These are phyloP conservation scores for Acanthis flammea DNA, from an alignment of 2,797 vertebrate species.

Conservation along the genomic window DNA sequence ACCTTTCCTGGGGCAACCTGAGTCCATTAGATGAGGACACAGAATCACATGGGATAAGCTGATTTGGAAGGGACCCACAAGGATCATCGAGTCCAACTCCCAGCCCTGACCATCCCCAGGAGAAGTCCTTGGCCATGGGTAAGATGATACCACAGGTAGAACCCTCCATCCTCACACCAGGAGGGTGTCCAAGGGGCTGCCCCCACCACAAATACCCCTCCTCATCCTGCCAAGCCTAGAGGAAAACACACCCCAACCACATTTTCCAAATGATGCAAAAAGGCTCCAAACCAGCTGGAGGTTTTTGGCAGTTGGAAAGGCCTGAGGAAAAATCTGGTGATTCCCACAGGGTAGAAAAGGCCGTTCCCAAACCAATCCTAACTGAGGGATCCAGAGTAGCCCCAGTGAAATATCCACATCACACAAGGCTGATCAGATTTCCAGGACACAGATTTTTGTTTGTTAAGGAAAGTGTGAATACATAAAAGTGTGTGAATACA, in stretches of 20 bases:
- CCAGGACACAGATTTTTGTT: not conserved
- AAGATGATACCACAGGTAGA: not conserved
- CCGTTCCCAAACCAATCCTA: not conserved
- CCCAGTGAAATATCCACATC: not conserved
- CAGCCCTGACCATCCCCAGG: not conserved
- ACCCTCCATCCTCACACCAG: not conserved
- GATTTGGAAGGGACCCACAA: not conserved
- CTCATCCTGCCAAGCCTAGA: not conserved
- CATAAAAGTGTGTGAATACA: not conserved
- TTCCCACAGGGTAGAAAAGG: not conserved
- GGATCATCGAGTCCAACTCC: rapidly evolving
- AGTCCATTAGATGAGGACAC: too few species aligned
- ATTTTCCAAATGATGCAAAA: not conserved
- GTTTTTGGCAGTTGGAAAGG: not conserved
- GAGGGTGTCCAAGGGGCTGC: not conserved
- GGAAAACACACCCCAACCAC: not conserved
- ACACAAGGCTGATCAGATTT: rapidly evolving
- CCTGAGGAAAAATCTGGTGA: not conserved
- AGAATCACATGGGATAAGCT: not conserved
- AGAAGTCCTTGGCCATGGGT: not conserved
- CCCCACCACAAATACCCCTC: rapidly evolving
- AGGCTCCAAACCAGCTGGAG: not conserved
- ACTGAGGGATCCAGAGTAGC: not conserved
- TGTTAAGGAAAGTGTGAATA: rapidly evolving
- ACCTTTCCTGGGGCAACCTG: not conserved